Evolutionary conservation across 2,113 vertebrate species (phyloP).

Genomic region (Tetraodon nigroviridis): DNA sequence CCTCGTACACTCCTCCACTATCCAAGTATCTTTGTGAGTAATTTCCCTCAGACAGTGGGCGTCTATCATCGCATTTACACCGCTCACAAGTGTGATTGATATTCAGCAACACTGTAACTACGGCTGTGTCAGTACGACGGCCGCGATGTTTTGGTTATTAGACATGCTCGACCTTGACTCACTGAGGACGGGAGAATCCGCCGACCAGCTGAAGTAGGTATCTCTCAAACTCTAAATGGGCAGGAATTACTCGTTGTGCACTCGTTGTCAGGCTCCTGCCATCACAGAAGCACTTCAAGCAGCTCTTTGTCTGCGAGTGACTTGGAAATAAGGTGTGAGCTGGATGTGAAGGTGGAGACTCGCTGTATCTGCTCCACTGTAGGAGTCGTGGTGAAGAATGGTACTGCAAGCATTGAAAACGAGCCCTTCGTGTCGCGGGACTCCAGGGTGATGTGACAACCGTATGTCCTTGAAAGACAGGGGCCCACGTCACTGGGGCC

Average conservation of each 20-base stretch:
- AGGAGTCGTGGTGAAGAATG: no score
- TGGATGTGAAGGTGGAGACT: no score
- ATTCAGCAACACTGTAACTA: constrained; percentile 23
- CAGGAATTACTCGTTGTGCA: constrained; percentile 20
- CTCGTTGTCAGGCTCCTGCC: neutral
- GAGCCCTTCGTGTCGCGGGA: no score
- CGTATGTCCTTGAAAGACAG: neutral
- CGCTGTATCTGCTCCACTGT: no score
- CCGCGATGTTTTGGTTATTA: constrained; percentile 56
- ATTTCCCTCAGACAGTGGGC: constrained; percentile 38
- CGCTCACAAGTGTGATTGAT: constrained; percentile 14
- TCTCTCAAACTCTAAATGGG: constrained; percentile 28
- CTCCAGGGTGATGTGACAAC: no score
- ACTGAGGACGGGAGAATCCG: constrained; percentile 28
- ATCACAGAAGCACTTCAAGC: neutral
- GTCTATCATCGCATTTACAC: constrained; percentile 47
- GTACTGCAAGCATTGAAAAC: no score
- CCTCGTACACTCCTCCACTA: neutral
- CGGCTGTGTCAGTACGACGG: constrained; percentile 42
- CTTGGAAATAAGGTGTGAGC: no score
- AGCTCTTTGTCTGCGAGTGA: no score
- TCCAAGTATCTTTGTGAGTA: neutral
- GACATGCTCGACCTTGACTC: constrained; percentile 55
- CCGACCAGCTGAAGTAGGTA: constrained; percentile 39
- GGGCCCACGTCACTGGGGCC: neutral